Evolutionary conservation across 2,888 invertebrate species (phyloP), one percentile per base, ranked within the genome.

Genomic region (Leptogaster cylindrica): DNA sequence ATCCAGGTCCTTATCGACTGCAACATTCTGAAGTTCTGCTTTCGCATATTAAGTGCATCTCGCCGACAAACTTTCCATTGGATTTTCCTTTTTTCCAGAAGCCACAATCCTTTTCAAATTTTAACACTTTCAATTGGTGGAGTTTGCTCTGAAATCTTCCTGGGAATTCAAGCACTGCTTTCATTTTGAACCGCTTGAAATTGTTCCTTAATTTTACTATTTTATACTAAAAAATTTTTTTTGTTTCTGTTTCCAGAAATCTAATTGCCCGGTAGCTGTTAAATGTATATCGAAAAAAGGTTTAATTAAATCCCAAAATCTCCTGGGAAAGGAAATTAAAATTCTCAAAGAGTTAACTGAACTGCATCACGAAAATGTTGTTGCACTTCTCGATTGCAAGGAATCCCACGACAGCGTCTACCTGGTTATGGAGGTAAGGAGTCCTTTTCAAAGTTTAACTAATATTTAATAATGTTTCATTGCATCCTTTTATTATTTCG

Each of bases 261-360:
- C 89, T 72, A 87, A 89, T 74, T 87, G 89, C 74, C 89, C 90
- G 27, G 98, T 99, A 71, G 99, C 99, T 73, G 95, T 99, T 72
- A 99, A 99, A 83, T 93, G 94, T 78, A 97, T 99, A 73, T 93
- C 95, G 14, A 99, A 99, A 85, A 97, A 99, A 83, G 98, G 94
- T 77, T 86, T 99, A 74, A 92, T 93, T 68, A 99, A 99, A 82
- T 96, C 97, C 51, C 97, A 97, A 80, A 97, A 95, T 82, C 87
- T 99, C 72, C 88, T 99, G 48, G 94, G 94, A 71, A 99, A 99
- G 81, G 99, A 99, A 84, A 99, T 99, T 73, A 97, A 97, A 84
- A 99, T 99, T 77, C 86, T 99, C 65, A 95, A 97, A 85, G 98
- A 99, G 83, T 83, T 99, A 77, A 97, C 97, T 23, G 93, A 93